phyloP scores from a whole-genome alignment of 1,140 invertebrate species.

The Caenorhabditis latens region DNA sequence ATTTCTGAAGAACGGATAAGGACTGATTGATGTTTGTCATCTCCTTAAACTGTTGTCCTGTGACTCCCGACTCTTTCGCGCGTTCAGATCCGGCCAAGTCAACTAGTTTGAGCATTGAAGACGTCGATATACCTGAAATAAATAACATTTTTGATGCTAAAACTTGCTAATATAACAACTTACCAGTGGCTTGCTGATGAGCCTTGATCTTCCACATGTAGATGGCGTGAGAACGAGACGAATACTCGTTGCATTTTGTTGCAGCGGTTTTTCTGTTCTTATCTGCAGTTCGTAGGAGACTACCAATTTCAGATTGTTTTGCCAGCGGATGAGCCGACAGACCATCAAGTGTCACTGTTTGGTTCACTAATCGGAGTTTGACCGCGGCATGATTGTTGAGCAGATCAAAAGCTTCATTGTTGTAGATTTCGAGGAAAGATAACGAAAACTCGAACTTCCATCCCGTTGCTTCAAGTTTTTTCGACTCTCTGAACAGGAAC shows the following conservation, averaged over 20 bases:
- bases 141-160: conserved; percentile 53
- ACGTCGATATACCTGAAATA: conserved; percentile 79
- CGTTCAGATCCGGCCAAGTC: conserved; percentile 79
- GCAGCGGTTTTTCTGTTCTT: conserved; percentile 86
- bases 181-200: conserved; percentile 79
- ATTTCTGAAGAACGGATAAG: conserved; percentile 79
- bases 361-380: not conserved
- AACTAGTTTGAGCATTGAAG: conserved; percentile 81
- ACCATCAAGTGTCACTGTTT: not conserved
- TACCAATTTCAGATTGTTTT: conserved; percentile 81
- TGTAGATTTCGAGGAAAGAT: conserved; percentile 68
- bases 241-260: conserved; percentile 93
- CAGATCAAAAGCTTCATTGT: conserved; percentile 66
- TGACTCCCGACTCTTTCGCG: conserved; percentile 78
- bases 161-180: conserved; percentile 74
- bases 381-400: conserved; percentile 53
- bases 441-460: conserved; percentile 78
- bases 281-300: conserved; percentile 87
- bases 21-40: conserved; percentile 79
- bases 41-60: conserved; percentile 79
- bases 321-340: not conserved
- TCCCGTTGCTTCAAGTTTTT: conserved; percentile 82
- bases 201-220: conserved; percentile 87
- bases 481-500: conserved; percentile 83
- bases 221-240: conserved; percentile 91